Conservation (phyloP, 2,888 invertebrate species). For the Sphaerophoria rueppellii region DNA sequence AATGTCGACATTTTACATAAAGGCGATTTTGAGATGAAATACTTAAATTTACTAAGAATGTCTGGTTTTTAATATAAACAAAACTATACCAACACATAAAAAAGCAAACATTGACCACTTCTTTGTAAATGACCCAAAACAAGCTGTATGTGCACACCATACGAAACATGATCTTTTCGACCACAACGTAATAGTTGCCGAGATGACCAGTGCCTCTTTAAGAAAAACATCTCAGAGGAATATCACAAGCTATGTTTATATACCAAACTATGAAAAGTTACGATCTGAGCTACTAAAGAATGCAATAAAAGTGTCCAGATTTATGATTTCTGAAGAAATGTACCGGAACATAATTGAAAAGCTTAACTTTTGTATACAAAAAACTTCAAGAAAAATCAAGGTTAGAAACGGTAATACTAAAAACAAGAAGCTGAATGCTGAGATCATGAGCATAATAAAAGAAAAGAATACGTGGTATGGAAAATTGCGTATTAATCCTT, state of each 20-base stretch:
- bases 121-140: conserved; percentile 16
- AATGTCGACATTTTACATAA: conserved; percentile 6
- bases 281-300: background rate
- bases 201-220: background rate
- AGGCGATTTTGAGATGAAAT: conserved; percentile 1
- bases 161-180: conserved; percentile 14
- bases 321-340: conserved; percentile 8
- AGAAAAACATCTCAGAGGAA: background rate
- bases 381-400: background rate
- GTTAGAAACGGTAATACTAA: background rate
- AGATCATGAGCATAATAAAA: background rate
- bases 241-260: background rate
- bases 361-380: background rate
- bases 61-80: conserved; percentile 19
- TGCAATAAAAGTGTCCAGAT: conserved; percentile 9
- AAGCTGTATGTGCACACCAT: conserved; percentile 1
- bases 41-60: conserved; percentile 11
- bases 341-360: no score
- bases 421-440: background rate
- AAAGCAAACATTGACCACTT: conserved; percentile 11
- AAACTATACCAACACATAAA: conserved; percentile 13
- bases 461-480: background rate
- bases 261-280: background rate
- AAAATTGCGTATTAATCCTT: background rate
- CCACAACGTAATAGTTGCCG: background rate